phyloP scores from a whole-genome alignment of 2,113 vertebrate species.

The Entelurus aequoreus region DNA sequence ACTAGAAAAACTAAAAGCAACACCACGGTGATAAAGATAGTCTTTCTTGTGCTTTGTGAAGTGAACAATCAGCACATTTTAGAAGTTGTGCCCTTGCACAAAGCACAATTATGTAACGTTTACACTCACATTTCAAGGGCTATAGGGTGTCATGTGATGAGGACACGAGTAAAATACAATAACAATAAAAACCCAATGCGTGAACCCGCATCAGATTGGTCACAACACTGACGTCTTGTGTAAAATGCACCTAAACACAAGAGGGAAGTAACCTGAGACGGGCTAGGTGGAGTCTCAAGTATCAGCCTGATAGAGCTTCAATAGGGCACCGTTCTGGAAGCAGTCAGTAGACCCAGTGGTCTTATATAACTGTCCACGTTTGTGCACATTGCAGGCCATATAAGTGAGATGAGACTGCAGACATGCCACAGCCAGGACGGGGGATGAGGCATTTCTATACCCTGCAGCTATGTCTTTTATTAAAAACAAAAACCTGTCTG shows the following conservation, averaged over 20 bases:
- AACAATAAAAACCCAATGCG: slow-evolving; percentile 23
- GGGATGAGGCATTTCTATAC: slow-evolving; percentile 45
- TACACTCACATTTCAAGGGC: slow-evolving; percentile 18
- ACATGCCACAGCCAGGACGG: slow-evolving; percentile 35
- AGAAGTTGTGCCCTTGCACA: background rate
- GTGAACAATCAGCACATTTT: slow-evolving; percentile 22
- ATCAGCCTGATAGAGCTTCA: slow-evolving; percentile 53
- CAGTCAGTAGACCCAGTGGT: slow-evolving; percentile 10
- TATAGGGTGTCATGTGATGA: background rate
- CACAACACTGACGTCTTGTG: slow-evolving; percentile 15
- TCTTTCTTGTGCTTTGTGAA: slow-evolving; percentile 10
- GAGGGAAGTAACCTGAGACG: slow-evolving; percentile 42
- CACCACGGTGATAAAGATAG: background rate
- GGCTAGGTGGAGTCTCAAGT: slow-evolving; percentile 26
- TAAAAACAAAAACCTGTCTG: slow-evolving; percentile 19
- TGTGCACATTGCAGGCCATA: background rate
- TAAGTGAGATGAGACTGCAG: slow-evolving; percentile 18
- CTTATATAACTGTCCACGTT: slow-evolving; percentile 21
- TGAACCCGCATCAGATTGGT: slow-evolving; percentile 9
- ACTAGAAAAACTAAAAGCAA: background rate
- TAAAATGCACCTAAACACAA: slow-evolving; percentile 27
- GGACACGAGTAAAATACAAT: slow-evolving; percentile 21
- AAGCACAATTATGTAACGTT: slow-evolving; percentile 28
- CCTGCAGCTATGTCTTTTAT: slow-evolving; percentile 43
- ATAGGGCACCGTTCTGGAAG: slow-evolving; percentile 34